phyloP scores from a whole-genome alignment of 2,797 vertebrate species.

The Microctenopoma stevenorrisi region DNA sequence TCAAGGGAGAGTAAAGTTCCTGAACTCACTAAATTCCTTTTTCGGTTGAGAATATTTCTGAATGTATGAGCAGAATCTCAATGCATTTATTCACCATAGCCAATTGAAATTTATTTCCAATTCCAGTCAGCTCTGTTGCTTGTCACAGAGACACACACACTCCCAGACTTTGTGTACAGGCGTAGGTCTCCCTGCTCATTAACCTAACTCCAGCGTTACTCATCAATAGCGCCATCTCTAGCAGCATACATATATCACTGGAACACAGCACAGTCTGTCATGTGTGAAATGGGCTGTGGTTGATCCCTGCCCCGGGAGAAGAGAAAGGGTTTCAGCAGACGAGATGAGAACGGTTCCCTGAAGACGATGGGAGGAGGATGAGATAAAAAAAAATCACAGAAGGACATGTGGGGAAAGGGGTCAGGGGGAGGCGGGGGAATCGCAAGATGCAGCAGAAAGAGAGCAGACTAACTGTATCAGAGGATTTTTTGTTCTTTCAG shows the following conservation, averaged over 20 bases:
- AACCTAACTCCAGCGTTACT: conserved; percentile 63
- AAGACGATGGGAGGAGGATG: conserved; percentile 29
- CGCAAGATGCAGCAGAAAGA: conserved; percentile 19
- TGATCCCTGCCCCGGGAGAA: conserved; percentile 75
- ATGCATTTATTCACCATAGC: conserved; percentile 43
- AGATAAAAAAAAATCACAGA: conserved; percentile 2
- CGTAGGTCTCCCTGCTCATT: conserved; percentile 51
- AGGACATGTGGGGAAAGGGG: conserved; percentile 8
- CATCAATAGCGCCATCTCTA: conserved; percentile 62
- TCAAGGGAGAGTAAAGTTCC: conserved; percentile 22
- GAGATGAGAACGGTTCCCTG: conserved; percentile 60
- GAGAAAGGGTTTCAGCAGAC: conserved; percentile 63
- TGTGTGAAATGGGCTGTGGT: conserved; percentile 79
- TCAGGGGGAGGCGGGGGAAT: neutral
- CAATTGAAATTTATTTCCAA: conserved; percentile 64
- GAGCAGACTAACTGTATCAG: conserved; percentile 38
- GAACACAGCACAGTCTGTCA: conserved; percentile 70
- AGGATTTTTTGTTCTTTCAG: conserved; percentile 34
- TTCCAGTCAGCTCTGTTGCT: conserved; percentile 37
- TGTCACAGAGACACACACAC: conserved; percentile 15
- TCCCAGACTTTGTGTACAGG: conserved; percentile 25
- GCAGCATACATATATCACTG: conserved; percentile 68
- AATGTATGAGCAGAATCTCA: conserved; percentile 65
- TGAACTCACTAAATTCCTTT: conserved; percentile 15
- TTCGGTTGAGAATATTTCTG: conserved; percentile 54